Conservation (phyloP, 2,888 invertebrate genomes). For the Iphiclides podalirius region DNA sequence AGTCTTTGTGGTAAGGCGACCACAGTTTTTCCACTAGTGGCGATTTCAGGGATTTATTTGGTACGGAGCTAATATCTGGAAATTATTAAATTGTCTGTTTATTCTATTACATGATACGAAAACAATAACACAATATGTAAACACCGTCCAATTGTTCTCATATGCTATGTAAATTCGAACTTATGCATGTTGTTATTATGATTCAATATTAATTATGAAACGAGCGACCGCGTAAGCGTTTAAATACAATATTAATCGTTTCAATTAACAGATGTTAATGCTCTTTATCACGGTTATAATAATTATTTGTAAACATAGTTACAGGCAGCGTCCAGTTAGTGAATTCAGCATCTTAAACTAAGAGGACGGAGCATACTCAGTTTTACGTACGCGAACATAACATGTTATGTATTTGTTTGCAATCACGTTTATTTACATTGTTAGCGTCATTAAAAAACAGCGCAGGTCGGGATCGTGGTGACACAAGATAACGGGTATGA, state of each 20-base stretch:
- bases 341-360: background rate
- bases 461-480: background rate
- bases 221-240: background rate
- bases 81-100: background rate
- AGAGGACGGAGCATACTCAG: background rate
- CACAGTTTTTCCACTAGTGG: conserved; percentile 22
- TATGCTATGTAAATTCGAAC: too few relatives aligned
- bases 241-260: background rate
- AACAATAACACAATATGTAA: background rate
- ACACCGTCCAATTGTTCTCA: too few relatives aligned
- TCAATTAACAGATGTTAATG: background rate
- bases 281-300: background rate
- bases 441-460: background rate
- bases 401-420: too few relatives aligned
- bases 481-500: background rate
- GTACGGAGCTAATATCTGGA: background rate
- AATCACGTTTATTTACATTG: too few relatives aligned
- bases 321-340: background rate
- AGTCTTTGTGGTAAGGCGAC: conserved; percentile 42
- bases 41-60: background rate
- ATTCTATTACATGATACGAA: background rate
- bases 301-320: background rate
- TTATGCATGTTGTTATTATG: too few relatives aligned
- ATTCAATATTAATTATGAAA: too few relatives aligned
- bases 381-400: too few relatives aligned